phyloP scores from a whole-genome alignment of 2,888 invertebrate genomes.

The Sicus ferrugineus region DNA sequence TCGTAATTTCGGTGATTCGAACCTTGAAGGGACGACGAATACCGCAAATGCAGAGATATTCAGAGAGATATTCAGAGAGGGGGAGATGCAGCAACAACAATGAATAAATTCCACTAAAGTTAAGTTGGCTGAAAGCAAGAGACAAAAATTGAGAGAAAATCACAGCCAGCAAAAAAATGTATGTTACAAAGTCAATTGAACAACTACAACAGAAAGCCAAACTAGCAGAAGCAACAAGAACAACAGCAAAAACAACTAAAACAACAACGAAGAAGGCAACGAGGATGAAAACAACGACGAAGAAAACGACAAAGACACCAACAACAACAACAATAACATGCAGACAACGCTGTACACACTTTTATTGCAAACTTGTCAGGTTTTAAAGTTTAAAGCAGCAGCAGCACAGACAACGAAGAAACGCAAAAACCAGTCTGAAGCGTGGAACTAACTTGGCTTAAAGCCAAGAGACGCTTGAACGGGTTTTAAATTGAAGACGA shows the following conservation, averaged over 20 bases:
- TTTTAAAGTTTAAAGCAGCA: slow-evolving; percentile 10
- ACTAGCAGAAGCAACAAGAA: not conserved
- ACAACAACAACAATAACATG: slow-evolving; percentile 12
- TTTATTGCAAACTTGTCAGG: slow-evolving; percentile 11
- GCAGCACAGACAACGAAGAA: slow-evolving; percentile 1
- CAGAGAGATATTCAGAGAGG: not conserved
- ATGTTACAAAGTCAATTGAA: slow-evolving; percentile 36
- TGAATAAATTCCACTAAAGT: not conserved
- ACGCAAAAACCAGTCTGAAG: slow-evolving; percentile 22
- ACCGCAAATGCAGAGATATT: too few species aligned
- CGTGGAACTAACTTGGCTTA: slow-evolving; percentile 15
- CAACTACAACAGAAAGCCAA: slow-evolving; percentile 6
- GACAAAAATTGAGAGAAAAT: slow-evolving; percentile 12
- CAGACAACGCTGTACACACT: not conserved
- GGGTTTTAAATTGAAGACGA: slow-evolving; percentile 1
- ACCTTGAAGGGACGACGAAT: too few species aligned
- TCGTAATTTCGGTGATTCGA: too few species aligned
- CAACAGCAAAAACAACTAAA: slow-evolving; percentile 24
- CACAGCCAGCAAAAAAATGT: slow-evolving; percentile 21
- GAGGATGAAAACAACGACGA: not conserved
- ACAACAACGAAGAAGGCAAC: slow-evolving; percentile 7
- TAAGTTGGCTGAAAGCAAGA: not conserved
- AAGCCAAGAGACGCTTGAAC: slow-evolving; percentile 19
- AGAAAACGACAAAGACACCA: not conserved
- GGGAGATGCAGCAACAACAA: not conserved